A percentile compares a stretch with the other conserved stretches of the same genome.
Evolutionary conservation across 2,888 invertebrate genomes (phyloP).

Genomic region (Gisinianus flammeolus): DNA sequence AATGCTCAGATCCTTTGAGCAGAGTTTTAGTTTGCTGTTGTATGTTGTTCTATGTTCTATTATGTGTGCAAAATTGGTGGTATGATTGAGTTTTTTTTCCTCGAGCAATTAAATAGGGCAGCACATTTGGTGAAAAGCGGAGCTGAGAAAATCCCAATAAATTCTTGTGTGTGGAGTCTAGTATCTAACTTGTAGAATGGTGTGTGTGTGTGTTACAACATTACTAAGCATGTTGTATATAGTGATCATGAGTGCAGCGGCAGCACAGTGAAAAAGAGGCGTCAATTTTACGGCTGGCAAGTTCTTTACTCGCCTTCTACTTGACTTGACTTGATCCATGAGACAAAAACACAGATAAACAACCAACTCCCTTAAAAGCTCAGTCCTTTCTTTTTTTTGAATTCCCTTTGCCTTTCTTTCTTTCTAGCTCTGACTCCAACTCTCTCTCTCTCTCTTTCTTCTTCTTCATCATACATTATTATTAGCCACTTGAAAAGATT

Average conservation of each 20-base stretch:
- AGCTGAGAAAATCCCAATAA: constrained; percentile 1
- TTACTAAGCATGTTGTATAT: neutral
- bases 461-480: constrained; percentile 26
- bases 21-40: no score
- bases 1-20: no score
- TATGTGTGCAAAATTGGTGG: neutral
- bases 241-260: constrained; percentile 23
- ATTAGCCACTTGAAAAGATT: constrained; percentile 32
- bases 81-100: constrained; percentile 18
- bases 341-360: constrained; percentile 37
- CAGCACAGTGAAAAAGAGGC: constrained; percentile 49
- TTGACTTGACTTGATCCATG: constrained; percentile 36
- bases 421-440: no score
- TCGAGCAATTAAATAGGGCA: constrained; percentile 15
- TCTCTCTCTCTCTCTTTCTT: neutral
- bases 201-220: neutral
- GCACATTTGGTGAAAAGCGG: constrained; percentile 11
- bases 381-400: neutral
- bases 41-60: no score
- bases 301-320: constrained; percentile 50
- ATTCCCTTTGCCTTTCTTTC: constrained; percentile 7
- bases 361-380: constrained; percentile 25
- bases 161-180: constrained; percentile 7
- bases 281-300: constrained; percentile 53
- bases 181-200: neutral